Base-by-base conservation (phyloP, 1,140 invertebrate species). In the Orchesella cincta region DNA sequence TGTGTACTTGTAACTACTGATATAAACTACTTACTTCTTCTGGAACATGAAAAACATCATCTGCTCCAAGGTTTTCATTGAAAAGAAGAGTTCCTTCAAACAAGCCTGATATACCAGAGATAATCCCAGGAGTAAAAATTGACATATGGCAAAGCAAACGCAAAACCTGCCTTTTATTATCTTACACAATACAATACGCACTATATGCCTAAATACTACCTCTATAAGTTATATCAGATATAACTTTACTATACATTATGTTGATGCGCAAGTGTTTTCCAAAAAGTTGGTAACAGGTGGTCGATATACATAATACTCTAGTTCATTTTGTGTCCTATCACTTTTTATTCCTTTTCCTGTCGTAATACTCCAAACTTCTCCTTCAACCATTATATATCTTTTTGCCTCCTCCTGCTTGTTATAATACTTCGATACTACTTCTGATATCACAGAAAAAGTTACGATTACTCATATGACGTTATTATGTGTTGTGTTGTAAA, bases 81-180 rank as follows among this genome's bases (percentile, higher is more conserved):
- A 67, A 31, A 31, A 67, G 33, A 31, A 67, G 33, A 31, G 14
- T 31, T 67, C 12, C 8, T 14, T 31, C 26, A 31, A 33, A 67
- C 8, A 14, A 31, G 31, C 2, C 39, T 46, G 20, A 46, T 33
- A 12, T 31, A n/a, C 3, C 14, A 57, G 33, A n/a, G 62, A 67
- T 67, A 29, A 67, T 26, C 29, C 33, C 28, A 67, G n/a, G n/a
- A n/a, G 62, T 14, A 67, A 67, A 31, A 67, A 31, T 67, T 67
- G 62, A 67, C 62, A 67, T 67, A 67, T 67, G 62, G 62, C 62
- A 67, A 33, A n/a, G 62, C 62, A 33, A 33, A 29, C 28, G 2
- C 23, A 46, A 46, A 46, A 57, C 8, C 52, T 57, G 52, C 52
- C 23, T 57, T 57, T 8, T 3, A 12, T 14, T 14, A 57, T 3